Evolutionary conservation across 2,113 vertebrate genomes (phyloP).

Genomic region (Hyla sarda): DNA sequence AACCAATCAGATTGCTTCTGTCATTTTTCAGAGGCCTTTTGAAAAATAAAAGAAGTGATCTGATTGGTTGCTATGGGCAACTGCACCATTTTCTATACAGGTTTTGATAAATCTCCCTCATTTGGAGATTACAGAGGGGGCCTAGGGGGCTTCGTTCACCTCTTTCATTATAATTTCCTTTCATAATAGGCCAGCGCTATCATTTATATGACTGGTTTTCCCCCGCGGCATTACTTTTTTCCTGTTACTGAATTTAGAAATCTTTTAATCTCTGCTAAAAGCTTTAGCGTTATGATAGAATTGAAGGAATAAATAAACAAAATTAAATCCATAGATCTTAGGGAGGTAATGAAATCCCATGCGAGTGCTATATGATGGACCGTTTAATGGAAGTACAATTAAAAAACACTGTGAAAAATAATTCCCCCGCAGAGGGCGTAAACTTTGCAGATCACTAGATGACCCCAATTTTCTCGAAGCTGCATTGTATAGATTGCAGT

Average conservation of each 20-base stretch:
- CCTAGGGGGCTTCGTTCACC: not conserved
- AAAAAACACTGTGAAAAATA: not conserved
- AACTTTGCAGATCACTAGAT: not conserved
- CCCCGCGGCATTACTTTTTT: not conserved
- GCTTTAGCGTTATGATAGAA: not conserved
- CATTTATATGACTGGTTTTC: not conserved
- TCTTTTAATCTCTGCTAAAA: not conserved
- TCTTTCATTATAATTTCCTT: not conserved
- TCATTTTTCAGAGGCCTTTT: too few relatives aligned
- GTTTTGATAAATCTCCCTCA: too few relatives aligned
- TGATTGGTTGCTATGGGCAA: too few relatives aligned
- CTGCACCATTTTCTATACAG: too few relatives aligned
- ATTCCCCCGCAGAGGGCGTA: not conserved
- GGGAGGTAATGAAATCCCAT: not conserved
- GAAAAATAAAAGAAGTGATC: too few relatives aligned
- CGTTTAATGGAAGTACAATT: not conserved
- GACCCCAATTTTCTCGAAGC: not conserved
- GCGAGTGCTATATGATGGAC: not conserved
- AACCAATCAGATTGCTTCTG: too few relatives aligned
- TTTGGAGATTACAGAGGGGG: not conserved
- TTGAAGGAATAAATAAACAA: not conserved
- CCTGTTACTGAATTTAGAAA: not conserved
- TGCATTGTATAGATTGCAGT: not conserved
- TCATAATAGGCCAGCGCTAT: not conserved
- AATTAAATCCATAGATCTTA: not conserved